These are phyloP conservation scores for Cheirogaleus major DNA, from an alignment of 2,797 vertebrate genomes.

Conservation along the genomic window DNA sequence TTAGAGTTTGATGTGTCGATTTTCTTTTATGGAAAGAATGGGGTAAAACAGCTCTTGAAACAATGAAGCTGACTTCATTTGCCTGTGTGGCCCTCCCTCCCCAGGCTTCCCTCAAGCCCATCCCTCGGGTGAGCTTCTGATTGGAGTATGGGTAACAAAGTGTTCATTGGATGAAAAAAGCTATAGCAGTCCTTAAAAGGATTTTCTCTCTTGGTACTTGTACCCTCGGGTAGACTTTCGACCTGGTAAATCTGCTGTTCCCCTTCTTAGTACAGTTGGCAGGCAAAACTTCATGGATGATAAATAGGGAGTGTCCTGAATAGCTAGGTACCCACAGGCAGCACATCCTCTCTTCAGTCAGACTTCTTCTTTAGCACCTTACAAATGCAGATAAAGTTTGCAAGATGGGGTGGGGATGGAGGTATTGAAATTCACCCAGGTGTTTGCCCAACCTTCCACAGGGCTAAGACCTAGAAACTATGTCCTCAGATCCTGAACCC, in stretches of 20 bases:
- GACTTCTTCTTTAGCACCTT: neutral
- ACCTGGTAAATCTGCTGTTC: neutral
- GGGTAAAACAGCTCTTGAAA: neutral
- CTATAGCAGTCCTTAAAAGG: neutral
- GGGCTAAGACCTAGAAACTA: neutral
- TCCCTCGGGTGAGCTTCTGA: neutral
- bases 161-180: neutral
- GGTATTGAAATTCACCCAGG: neutral
- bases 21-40: constrained; percentile 24
- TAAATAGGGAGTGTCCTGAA: neutral
- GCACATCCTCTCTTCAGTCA: neutral
- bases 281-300: neutral
- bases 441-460: neutral
- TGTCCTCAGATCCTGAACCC: neutral
- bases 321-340: neutral
- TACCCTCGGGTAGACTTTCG: neutral
- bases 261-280: neutral
- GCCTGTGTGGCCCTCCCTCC: neutral
- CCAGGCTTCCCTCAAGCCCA: neutral
- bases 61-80: neutral
- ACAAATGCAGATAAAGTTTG: neutral
- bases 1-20: neutral
- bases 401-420: neutral
- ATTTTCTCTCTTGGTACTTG: neutral
- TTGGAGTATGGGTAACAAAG: neutral